Evolutionary conservation across 2,797 vertebrate species (phyloP).

Genomic region (Cephalopachus bancanus): DNA sequence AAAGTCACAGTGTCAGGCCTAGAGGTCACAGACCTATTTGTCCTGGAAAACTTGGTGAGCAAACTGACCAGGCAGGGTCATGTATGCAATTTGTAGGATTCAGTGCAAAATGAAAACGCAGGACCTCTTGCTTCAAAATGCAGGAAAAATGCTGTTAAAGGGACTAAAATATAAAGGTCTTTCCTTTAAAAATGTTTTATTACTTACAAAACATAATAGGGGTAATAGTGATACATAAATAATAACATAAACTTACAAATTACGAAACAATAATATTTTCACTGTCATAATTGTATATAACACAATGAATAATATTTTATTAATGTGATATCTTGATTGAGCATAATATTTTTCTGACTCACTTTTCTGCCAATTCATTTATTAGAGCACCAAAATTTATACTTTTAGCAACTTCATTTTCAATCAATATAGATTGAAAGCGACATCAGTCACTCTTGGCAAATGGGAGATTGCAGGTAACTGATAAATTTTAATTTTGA

Average conservation of each 20-base stretch:
- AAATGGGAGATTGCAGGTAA: slow-evolving; percentile 54
- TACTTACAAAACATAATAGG: slow-evolving; percentile 7
- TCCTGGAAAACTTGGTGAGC: not conserved
- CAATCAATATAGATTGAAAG: slow-evolving; percentile 34
- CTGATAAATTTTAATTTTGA: slow-evolving; percentile 69
- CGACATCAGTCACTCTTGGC: slow-evolving; percentile 52
- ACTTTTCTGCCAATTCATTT: slow-evolving; percentile 65
- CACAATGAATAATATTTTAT: slow-evolving; percentile 63
- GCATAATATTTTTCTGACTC: slow-evolving; percentile 52
- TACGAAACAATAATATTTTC: slow-evolving; percentile 27
- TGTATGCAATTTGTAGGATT: not conserved
- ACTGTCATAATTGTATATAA: slow-evolving; percentile 43
- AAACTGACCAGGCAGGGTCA: not conserved
- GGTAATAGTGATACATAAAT: not conserved
- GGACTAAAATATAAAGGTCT: slow-evolving; percentile 23
- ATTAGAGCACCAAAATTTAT: slow-evolving; percentile 61
- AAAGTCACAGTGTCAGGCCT: not conserved
- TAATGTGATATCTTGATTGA: slow-evolving; percentile 52
- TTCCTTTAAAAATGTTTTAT: slow-evolving; percentile 52
- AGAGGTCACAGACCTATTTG: not conserved
- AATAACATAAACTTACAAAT: slow-evolving; percentile 55
- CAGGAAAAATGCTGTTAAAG: not conserved
- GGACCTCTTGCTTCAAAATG: not conserved
- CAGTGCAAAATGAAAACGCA: slow-evolving; percentile 20
- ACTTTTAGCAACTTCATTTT: slow-evolving; percentile 71